Percentiles rank a stretch among this genome's conserved stretches.
These are phyloP conservation scores for Cetoscarus ocellatus DNA, from an alignment of 2,797 vertebrate species.

Conservation along the genomic window DNA sequence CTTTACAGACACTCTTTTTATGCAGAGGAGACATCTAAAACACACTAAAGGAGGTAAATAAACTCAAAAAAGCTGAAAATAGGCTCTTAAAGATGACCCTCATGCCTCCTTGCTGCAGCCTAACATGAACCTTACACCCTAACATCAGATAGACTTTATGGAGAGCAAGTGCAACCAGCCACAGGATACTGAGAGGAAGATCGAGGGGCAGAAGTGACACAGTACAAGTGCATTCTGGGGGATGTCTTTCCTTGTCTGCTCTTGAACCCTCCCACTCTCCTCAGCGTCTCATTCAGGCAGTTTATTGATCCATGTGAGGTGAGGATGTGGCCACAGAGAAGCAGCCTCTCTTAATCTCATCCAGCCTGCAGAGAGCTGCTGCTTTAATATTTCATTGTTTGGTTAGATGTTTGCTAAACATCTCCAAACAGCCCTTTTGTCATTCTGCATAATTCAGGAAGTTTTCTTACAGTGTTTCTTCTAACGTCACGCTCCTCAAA, in stretches of 20 bases:
- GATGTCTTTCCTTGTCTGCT: constrained; percentile 28
- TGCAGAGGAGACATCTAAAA: no score
- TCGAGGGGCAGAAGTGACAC: constrained; percentile 18
- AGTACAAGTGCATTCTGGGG: constrained; percentile 27
- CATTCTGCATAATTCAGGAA: constrained; percentile 59
- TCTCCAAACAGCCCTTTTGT: constrained; percentile 55
- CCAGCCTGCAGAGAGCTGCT: constrained; percentile 22
- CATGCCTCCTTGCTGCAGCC: no score
- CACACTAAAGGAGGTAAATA: no score
- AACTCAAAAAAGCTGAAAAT: no score
- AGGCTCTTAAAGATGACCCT: no score
- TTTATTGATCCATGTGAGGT: constrained; percentile 50
- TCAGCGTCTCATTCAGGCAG: constrained; percentile 26
- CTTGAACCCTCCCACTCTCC: constrained; percentile 24
- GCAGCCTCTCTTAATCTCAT: constrained; percentile 35
- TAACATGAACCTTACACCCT: no score
- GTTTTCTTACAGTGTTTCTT: constrained; percentile 48
- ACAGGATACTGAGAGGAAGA: background rate
- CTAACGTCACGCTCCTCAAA: constrained; percentile 46
- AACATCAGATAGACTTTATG: no score
- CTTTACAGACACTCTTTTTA: no score
- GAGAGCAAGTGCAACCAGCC: no score
- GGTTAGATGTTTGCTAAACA: constrained; percentile 70
- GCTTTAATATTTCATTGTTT: constrained; percentile 66
- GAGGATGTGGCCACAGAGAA: constrained; percentile 43